Evolutionary conservation across 2,888 invertebrate genomes (phyloP).

Genomic region (Mesodorylaimus sp.): DNA sequence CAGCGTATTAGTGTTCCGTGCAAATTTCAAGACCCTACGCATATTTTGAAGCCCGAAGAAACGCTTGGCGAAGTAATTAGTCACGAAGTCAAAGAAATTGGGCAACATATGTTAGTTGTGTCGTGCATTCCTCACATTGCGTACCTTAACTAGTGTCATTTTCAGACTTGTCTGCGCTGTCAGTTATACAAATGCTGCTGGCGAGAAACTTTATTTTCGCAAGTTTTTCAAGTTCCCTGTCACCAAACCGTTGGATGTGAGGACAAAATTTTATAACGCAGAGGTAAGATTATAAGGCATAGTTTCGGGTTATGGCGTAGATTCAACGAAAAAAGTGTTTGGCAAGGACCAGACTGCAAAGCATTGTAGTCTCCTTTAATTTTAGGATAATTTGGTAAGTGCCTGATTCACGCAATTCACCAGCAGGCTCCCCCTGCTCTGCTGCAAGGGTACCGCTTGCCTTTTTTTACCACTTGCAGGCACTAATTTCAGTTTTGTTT

Average conservation of each 20-base stretch:
- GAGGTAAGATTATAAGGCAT: constrained; percentile 47
- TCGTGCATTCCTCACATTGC: too few relatives aligned
- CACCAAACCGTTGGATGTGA: constrained; percentile 87
- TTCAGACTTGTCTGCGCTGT: constrained; percentile 82
- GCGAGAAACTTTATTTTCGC: constrained; percentile 60
- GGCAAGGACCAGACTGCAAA: too few relatives aligned
- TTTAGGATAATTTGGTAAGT: too few relatives aligned
- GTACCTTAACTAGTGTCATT: too few relatives aligned
- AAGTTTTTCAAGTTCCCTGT: constrained; percentile 95
- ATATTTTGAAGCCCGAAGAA: constrained; percentile 50
- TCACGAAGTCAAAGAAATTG: constrained; percentile 97
- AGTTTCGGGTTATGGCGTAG: too few relatives aligned
- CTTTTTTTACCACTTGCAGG: too few relatives aligned
- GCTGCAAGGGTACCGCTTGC: too few relatives aligned
- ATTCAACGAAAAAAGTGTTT: too few relatives aligned
- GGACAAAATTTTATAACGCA: constrained; percentile 92
- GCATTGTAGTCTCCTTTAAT: too few relatives aligned
- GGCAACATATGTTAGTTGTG: constrained; percentile 67
- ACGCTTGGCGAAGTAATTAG: constrained; percentile 86
- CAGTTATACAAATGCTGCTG: constrained; percentile 55
- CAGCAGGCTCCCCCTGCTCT: too few relatives aligned
- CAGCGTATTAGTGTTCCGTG: constrained; percentile 65
- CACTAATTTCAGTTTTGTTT: too few relatives aligned
- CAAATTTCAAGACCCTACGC: constrained; percentile 42
- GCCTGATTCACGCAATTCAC: too few relatives aligned